Conservation (phyloP, 2,797 vertebrate species). For the Ctenochaetus hawaiiensis region DNA sequence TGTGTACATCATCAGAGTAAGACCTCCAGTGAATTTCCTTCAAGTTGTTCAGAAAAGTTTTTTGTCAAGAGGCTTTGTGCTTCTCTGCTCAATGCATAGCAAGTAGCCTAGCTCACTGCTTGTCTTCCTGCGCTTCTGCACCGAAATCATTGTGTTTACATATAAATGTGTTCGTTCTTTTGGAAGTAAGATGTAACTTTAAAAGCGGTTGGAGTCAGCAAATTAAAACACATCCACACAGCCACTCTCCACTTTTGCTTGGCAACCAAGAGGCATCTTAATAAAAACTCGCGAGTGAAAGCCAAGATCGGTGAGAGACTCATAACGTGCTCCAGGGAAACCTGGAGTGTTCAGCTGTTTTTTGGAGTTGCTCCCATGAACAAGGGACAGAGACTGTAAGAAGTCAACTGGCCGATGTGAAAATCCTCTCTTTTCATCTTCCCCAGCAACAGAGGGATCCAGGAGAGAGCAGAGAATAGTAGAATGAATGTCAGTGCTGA, state of each 20-base stretch:
- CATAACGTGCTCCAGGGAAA: slow-evolving; percentile 5
- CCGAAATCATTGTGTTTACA: slow-evolving; percentile 26
- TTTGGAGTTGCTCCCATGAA: background rate
- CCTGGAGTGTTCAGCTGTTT: background rate
- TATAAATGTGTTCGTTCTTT: slow-evolving; percentile 40
- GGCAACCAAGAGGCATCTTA: slow-evolving; percentile 13
- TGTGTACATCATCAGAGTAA: too few relatives aligned
- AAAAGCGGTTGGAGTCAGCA: slow-evolving; percentile 22
- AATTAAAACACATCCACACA: slow-evolving; percentile 33
- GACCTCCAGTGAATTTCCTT: slow-evolving; percentile 29
- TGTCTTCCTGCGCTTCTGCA: slow-evolving; percentile 14
- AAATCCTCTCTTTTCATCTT: background rate
- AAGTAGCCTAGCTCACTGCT: slow-evolving; percentile 9
- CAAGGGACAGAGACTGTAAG: slow-evolving; percentile 2
- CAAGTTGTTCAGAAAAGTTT: background rate
- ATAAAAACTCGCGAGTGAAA: background rate
- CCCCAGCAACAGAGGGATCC: background rate
- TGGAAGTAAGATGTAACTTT: slow-evolving; percentile 16
- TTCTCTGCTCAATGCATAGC: slow-evolving; percentile 10
- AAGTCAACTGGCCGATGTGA: slow-evolving; percentile 5
- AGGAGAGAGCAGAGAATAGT: slow-evolving; percentile 1
- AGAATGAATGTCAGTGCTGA: slow-evolving; percentile 29
- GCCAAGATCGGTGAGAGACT: slow-evolving; percentile 17
- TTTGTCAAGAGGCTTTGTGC: slow-evolving; percentile 12
- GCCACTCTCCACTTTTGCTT: slow-evolving; percentile 1